Conservation (phyloP, 1,140 invertebrate species). For the Lysiphlebus fabarum region DNA sequence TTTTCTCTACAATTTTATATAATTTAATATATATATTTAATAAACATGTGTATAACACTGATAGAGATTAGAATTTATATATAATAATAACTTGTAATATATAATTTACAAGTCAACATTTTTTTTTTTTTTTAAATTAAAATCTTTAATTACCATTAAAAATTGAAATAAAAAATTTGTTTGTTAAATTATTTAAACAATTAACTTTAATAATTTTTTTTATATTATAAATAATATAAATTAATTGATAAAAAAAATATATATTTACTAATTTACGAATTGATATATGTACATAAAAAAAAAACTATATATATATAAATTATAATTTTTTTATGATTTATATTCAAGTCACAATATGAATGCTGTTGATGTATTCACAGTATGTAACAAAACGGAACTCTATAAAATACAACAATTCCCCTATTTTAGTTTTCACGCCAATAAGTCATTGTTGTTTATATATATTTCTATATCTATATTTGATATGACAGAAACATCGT, state of each 20-base stretch:
- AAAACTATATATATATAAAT: slow-evolving; percentile 6
- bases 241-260: too few relatives aligned
- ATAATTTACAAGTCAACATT: too few relatives aligned
- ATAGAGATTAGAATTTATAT: too few relatives aligned
- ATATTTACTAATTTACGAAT: slow-evolving; percentile 3
- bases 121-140: neutral
- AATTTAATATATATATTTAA: neutral
- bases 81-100: too few relatives aligned
- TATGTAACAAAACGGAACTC: slow-evolving; percentile 25
- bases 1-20: neutral
- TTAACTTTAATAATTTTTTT: too few relatives aligned
- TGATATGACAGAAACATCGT: slow-evolving; percentile 13
- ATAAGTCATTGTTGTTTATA: slow-evolving; percentile 24
- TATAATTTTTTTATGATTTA: slow-evolving; percentile 17
- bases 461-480: slow-evolving; percentile 17
- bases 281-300: neutral
- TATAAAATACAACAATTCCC: slow-evolving; percentile 23
- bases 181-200: too few relatives aligned
- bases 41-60: too few relatives aligned
- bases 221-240: too few relatives aligned
- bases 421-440: slow-evolving; percentile 18
- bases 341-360: slow-evolving; percentile 20
- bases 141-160: neutral
- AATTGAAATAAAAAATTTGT: too few relatives aligned
- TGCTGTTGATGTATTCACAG: slow-evolving; percentile 26